Conservation (phyloP, 2,888 invertebrate species). For the Polydrusus tereticollis region DNA sequence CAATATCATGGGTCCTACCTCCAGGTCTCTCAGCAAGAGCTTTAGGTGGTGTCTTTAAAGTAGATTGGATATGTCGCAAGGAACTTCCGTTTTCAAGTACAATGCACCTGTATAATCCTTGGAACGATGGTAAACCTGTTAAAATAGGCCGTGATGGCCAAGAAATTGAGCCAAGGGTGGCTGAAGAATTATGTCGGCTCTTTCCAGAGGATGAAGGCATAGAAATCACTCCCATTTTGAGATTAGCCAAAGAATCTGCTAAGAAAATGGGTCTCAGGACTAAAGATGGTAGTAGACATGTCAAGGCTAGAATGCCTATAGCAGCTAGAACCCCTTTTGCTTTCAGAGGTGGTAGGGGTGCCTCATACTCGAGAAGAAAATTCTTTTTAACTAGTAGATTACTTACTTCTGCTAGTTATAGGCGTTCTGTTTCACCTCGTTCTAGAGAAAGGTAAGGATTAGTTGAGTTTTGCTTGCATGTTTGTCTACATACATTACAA, state of each 20-base stretch:
- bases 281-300: slow-evolving; percentile 67
- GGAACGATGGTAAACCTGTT: slow-evolving; percentile 98
- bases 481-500: no score
- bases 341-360: slow-evolving; percentile 70
- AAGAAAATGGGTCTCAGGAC: slow-evolving; percentile 67
- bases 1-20: slow-evolving; percentile 94
- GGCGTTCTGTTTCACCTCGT: slow-evolving; percentile 73
- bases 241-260: slow-evolving; percentile 87
- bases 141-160: slow-evolving; percentile 99
- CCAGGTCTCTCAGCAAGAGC: slow-evolving; percentile 93
- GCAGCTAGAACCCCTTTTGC: slow-evolving; percentile 68
- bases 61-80: slow-evolving; percentile 91
- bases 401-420: slow-evolving; percentile 69
- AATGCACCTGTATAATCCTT: slow-evolving; percentile 93
- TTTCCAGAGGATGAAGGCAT: slow-evolving; percentile 94
- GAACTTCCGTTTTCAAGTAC: slow-evolving; percentile 94
- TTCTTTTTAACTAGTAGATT: slow-evolving; percentile 76
- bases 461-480: not conserved
- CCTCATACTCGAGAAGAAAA: slow-evolving; percentile 71
- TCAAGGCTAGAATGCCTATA: slow-evolving; percentile 66
- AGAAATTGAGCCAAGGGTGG: slow-evolving; percentile 96
- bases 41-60: slow-evolving; percentile 94
- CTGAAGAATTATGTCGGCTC: slow-evolving; percentile 92
- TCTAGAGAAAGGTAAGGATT: slow-evolving; percentile 65
- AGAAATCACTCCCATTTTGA: slow-evolving; percentile 88